These are phyloP conservation scores for Apteryx owenii DNA, from an alignment of 2,113 vertebrate genomes.

Conservation along the genomic window DNA sequence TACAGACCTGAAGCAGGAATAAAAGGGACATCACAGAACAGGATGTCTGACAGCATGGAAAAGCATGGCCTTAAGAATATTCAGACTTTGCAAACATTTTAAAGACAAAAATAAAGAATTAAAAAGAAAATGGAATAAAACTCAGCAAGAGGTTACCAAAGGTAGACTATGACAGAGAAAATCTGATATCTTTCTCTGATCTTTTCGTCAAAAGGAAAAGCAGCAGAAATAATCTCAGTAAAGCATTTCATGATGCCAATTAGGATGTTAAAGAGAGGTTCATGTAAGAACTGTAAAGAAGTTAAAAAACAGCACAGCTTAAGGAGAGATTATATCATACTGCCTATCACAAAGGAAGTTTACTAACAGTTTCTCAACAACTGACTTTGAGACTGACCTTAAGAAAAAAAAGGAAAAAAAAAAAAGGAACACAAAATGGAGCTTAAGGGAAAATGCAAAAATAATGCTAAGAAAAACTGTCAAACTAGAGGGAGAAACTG, in stretches of 20 bases:
- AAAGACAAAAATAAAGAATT: background rate
- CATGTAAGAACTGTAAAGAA: background rate
- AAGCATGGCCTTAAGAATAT: background rate
- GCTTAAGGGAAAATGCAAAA: background rate
- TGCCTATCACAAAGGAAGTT: background rate
- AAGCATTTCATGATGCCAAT: background rate
- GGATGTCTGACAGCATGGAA: background rate
- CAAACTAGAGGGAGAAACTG: background rate
- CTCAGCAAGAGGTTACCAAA: background rate
- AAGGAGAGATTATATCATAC: background rate
- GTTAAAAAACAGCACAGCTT: background rate
- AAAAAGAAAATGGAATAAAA: background rate
- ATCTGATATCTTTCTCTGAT: background rate
- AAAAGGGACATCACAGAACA: background rate
- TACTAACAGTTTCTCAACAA: background rate
- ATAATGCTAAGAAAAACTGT: background rate
- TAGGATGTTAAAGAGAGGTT: background rate
- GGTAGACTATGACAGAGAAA: background rate
- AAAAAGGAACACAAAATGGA: background rate
- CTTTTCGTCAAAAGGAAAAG: background rate
- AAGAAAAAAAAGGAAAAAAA: background rate
- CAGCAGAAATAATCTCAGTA: background rate
- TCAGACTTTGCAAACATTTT: background rate
- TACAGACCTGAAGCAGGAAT: background rate
- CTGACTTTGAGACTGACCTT: background rate